Evolutionary conservation across 2,113 vertebrate species (phyloP), one percentile per base, ranked within the genome.

Genomic region (Gavialis gangeticus): DNA sequence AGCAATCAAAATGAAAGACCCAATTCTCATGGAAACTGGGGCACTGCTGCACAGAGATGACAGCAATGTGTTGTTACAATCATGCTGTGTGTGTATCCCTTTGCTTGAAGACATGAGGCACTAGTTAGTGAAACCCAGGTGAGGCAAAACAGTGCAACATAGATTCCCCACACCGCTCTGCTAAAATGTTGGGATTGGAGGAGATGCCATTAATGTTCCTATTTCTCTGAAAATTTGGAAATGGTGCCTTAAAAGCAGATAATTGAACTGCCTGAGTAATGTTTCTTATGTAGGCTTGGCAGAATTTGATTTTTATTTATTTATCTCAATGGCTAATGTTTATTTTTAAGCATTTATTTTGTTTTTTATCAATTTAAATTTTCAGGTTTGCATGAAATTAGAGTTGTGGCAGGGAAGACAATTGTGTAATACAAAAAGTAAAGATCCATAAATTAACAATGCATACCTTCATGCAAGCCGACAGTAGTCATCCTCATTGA

Each of bases 201-300:
- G 15, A 69, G 57, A n/a, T n/a, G 12, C 64, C 78, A 11, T 14
- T 75, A 17, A 21, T 79, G 34, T 17, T 24, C 2, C 59, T 46
- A 54, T 88, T 89, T 88, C 82, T 85, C 18, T 85, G 22, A 30
- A 79, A 13, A 21, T 87, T 91, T 80, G 37, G 79, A 25, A 88
- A 58, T 75, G 55, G 84, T 85, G 6, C 46, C 56, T 6, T 79
- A 79, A 37, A 82, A 7, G 58, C n/a, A 75, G 46, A 22, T 92
- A 25, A 28, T 37, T 79, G 19, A n/a, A 21, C 67, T 78, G 63
- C 66, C 28, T 81, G 27, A 58, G 14, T 25, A 79, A 27, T 91
- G 28, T 60, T 10, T 89, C 46, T 9, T 9, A 46, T 46, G 8
- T 46, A 46, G 46, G 46, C 46, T 46, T 46, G 46, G 8, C 46